phyloP scores from a whole-genome alignment of 2,113 vertebrate species.

The Sturnus vulgaris region DNA sequence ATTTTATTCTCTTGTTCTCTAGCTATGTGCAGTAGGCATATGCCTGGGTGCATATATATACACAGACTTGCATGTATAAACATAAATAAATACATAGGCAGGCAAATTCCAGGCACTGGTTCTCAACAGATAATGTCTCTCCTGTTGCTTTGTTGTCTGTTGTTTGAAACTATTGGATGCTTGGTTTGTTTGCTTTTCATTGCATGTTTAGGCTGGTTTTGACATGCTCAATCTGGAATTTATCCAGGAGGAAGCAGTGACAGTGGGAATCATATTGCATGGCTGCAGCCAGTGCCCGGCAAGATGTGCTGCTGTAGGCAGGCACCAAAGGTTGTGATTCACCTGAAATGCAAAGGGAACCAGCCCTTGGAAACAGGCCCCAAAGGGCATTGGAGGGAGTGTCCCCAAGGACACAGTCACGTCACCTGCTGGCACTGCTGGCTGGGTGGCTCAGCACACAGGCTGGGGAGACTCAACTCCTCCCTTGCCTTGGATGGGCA shows the following conservation, averaged over 20 bases:
- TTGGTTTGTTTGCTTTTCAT: neutral
- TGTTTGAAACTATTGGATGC: neutral
- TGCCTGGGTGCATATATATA: neutral
- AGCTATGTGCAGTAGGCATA: neutral
- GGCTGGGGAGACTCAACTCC: neutral
- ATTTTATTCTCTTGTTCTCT: neutral
- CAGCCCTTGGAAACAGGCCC: neutral
- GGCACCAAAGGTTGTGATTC: neutral
- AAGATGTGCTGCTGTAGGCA: neutral
- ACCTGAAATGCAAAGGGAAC: neutral
- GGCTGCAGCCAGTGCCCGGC: neutral
- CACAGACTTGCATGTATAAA: neutral
- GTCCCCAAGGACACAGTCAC: neutral
- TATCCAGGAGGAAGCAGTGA: neutral
- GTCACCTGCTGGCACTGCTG: neutral
- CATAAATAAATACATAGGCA: neutral
- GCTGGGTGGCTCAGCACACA: neutral
- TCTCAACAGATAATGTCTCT: neutral
- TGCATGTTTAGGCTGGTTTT: neutral
- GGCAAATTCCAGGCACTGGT: neutral
- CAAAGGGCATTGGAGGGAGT: neutral
- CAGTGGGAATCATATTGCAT: neutral
- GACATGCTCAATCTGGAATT: neutral
- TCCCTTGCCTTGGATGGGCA: neutral
- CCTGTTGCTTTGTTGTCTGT: neutral